These are phyloP conservation scores for Penelope pileata DNA, from an alignment of 2,113 vertebrate genomes.

Conservation along the genomic window DNA sequence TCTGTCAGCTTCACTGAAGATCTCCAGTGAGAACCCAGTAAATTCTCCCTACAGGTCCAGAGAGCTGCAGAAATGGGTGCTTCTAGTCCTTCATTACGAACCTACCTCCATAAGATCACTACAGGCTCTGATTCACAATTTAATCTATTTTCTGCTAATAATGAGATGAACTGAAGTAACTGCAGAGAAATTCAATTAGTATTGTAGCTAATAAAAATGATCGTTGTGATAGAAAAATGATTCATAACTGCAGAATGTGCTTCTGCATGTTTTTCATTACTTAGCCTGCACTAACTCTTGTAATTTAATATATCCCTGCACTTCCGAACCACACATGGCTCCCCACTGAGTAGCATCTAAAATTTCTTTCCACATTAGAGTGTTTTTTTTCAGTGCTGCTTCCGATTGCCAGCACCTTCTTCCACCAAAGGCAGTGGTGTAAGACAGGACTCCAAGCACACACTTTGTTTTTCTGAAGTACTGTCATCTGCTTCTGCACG, in stretches of 20 bases:
- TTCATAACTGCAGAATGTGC: constrained; percentile 46
- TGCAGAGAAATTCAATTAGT: constrained; percentile 57
- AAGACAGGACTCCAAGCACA: background rate
- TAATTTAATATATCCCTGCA: background rate
- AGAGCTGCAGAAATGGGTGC: background rate
- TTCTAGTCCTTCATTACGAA: constrained; percentile 9
- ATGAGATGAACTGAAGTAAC: constrained; percentile 45
- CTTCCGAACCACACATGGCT: background rate
- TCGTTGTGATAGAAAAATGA: constrained; percentile 40
- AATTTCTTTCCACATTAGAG: background rate
- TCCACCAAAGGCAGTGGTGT: background rate
- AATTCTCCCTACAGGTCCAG: background rate
- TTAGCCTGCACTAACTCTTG: constrained; percentile 21
- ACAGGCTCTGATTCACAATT: constrained; percentile 36
- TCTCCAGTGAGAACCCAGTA: background rate
- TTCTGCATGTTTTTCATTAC: constrained; percentile 54
- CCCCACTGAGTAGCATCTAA: background rate
- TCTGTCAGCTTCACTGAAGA: background rate
- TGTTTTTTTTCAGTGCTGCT: background rate
- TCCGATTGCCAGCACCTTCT: background rate
- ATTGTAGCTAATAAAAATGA: constrained; percentile 51
- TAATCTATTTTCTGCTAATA: constrained; percentile 54
- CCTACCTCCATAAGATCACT: constrained; percentile 3
- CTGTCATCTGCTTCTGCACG: background rate
- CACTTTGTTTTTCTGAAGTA: background rate